Conservation (phyloP, 2,888 invertebrate genomes). For the Pyralis farinalis region DNA sequence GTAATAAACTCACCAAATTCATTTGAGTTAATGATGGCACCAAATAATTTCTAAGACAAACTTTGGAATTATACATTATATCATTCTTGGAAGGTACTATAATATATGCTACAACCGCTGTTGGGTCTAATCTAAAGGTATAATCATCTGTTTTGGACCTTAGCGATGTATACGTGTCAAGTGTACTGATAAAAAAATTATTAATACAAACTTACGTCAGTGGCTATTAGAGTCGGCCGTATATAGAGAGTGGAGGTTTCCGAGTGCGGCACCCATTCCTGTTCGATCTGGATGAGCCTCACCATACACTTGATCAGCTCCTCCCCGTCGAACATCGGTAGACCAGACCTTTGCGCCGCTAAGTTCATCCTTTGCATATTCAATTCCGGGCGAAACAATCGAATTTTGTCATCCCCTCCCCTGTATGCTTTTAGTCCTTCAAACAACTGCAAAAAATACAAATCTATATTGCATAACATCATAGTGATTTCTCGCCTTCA, state of each 20-base stretch:
- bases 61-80: too few relatives aligned
- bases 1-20: too few relatives aligned
- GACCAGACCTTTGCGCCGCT: slow-evolving; percentile 90
- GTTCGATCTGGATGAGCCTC: slow-evolving; percentile 93
- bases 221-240: slow-evolving; percentile 97
- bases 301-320: slow-evolving; percentile 93
- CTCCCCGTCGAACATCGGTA: slow-evolving; percentile 93
- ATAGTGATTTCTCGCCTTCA: slow-evolving; percentile 6
- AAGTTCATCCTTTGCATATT: slow-evolving; percentile 97
- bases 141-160: too few relatives aligned
- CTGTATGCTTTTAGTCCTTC: slow-evolving; percentile 99
- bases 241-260: slow-evolving; percentile 96
- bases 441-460: slow-evolving; percentile 86
- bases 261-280: slow-evolving; percentile 98
- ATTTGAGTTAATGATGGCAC: too few relatives aligned
- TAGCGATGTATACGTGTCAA: too few relatives aligned
- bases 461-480: not conserved
- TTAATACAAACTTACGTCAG: slow-evolving; percentile 93
- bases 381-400: slow-evolving; percentile 96
- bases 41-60: too few relatives aligned
- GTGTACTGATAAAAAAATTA: too few relatives aligned
- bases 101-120: too few relatives aligned
- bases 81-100: too few relatives aligned
- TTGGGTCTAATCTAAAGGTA: too few relatives aligned
- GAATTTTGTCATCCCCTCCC: slow-evolving; percentile 94